Percentiles rank a stretch among this genome's conserved stretches.
These are phyloP conservation scores for Macroteleia sp. DNA, from an alignment of 2,888 invertebrate genomes.

Conservation along the genomic window DNA sequence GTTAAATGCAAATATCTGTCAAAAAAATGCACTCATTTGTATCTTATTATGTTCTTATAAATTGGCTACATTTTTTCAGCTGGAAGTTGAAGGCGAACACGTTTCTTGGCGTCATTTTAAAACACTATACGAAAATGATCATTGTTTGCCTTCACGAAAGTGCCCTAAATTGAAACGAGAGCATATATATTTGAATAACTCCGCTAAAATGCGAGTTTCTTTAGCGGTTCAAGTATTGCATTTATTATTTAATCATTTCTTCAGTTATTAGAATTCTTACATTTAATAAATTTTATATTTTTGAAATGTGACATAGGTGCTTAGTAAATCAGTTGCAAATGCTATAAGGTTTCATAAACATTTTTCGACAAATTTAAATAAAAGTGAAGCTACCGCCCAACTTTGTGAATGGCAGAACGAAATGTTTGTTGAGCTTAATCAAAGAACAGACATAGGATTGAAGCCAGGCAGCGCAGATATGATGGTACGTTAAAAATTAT, in stretches of 20 bases:
- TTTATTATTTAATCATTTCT: background rate
- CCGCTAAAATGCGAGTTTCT: slow-evolving; percentile 19
- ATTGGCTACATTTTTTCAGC: background rate
- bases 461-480: background rate
- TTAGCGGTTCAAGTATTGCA: slow-evolving; percentile 14
- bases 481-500: background rate
- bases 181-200: slow-evolving; percentile 15
- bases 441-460: background rate
- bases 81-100: background rate
- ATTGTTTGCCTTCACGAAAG: background rate
- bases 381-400: slow-evolving; percentile 1
- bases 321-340: slow-evolving; percentile 10
- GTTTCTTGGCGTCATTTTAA: slow-evolving; percentile 19
- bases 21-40: no score
- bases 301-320: background rate
- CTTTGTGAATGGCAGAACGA: slow-evolving; percentile 13
- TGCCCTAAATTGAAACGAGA: slow-evolving; percentile 7
- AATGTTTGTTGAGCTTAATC: slow-evolving; percentile 11
- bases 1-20: background rate
- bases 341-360: background rate
- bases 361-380: background rate
- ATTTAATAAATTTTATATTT: background rate
- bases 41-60: background rate
- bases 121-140: slow-evolving; percentile 4
- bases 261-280: background rate